These are phyloP conservation scores for Myrmecobius fasciatus DNA, from an alignment of 2,113 vertebrate species.

Conservation along the genomic window DNA sequence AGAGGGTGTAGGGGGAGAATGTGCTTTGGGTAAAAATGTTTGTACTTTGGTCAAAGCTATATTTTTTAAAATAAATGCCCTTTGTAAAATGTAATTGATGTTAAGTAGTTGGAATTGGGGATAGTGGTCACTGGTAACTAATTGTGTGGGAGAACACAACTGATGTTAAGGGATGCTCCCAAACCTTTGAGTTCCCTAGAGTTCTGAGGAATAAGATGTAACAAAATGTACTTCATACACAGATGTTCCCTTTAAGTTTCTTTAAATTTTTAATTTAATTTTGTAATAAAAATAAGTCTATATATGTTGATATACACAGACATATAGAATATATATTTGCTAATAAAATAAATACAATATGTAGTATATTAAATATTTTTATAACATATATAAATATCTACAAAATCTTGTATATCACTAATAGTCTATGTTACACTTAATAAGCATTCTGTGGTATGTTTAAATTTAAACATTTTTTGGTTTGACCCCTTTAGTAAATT, in stretches of 20 bases:
- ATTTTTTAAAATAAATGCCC: not conserved
- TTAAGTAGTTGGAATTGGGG: not conserved
- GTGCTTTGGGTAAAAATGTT: not conserved
- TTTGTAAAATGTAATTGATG: not conserved
- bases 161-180: not conserved
- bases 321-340: not conserved
- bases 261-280: not conserved
- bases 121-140: not conserved
- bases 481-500: not conserved
- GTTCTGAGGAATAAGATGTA: not conserved
- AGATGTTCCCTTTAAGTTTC: not conserved
- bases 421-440: not conserved
- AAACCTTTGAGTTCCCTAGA: not conserved
- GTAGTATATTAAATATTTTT: not conserved
- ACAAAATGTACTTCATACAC: not conserved
- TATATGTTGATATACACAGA: not conserved
- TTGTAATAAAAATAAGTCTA: no score
- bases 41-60: not conserved
- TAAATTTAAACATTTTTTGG: not conserved
- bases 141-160: not conserved
- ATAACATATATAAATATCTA: not conserved
- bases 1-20: not conserved
- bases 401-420: not conserved
- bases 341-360: not conserved
- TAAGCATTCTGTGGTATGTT: not conserved